Conservation (phyloP, 1,140 invertebrate genomes). For the Ceratoteleas bidentatus region DNA sequence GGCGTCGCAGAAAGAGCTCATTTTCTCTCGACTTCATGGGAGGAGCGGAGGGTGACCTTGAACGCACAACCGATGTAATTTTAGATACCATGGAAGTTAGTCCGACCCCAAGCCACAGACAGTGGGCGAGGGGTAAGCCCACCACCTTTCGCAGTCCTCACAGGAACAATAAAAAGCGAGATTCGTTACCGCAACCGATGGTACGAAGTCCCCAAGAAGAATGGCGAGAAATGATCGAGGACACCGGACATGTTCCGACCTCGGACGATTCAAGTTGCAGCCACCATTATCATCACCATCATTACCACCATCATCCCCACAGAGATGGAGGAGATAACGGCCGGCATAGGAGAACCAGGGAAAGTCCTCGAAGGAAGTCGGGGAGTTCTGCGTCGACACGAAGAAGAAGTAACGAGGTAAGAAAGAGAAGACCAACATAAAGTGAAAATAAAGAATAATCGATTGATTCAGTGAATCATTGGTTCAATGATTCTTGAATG, state of each 20-base stretch:
- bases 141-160: conserved; percentile 70
- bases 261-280: conserved; percentile 86
- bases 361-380: conserved; percentile 85
- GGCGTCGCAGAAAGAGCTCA: conserved; percentile 84
- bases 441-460: background rate
- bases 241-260: conserved; percentile 82
- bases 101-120: conserved; percentile 81
- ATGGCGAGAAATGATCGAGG: conserved; percentile 78
- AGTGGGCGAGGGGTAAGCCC: conserved; percentile 79
- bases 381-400: conserved; percentile 76
- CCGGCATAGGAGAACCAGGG: conserved; percentile 84
- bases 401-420: conserved; percentile 78
- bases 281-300: conserved; percentile 80
- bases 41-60: conserved; percentile 79
- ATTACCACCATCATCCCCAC: conserved; percentile 75
- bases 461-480: background rate
- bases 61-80: conserved; percentile 72
- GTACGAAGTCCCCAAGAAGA: conserved; percentile 77
- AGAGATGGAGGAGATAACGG: conserved; percentile 73
- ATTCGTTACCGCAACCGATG: conserved; percentile 78
- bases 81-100: conserved; percentile 82
- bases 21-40: conserved; percentile 86
- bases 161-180: conserved; percentile 79
- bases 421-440: background rate
- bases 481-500: conserved; percentile 6